Evolutionary conservation across 2,113 vertebrate genomes (phyloP).

Genomic region (Scytalopus superciliaris): DNA sequence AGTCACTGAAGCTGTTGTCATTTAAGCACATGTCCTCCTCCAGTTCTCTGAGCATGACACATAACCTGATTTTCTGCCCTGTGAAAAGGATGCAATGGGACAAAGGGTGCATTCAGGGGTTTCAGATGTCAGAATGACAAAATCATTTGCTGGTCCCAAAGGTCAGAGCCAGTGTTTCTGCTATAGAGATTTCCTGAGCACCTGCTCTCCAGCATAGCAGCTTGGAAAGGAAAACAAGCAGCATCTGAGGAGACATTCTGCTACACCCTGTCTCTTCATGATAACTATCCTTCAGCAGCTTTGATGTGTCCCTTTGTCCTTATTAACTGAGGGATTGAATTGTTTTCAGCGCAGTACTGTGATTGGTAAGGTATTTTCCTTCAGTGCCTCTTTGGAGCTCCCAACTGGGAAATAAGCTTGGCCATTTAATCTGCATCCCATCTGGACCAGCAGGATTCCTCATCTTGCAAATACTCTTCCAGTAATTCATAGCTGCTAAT

Average conservation of each 20-base stretch:
- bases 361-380: background rate
- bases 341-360: background rate
- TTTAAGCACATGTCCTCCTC: background rate
- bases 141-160: slow-evolving; percentile 54
- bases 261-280: background rate
- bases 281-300: background rate
- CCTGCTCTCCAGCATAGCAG: background rate
- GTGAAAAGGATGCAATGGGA: slow-evolving; percentile 37
- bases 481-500: background rate
- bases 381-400: background rate
- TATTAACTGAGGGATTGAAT: background rate
- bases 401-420: background rate
- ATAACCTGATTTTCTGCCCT: slow-evolving; percentile 51
- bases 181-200: background rate
- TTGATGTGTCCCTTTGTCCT: background rate
- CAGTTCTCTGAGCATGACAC: background rate
- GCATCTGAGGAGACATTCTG: background rate
- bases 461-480: background rate
- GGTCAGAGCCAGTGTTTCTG: slow-evolving; percentile 24
- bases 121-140: slow-evolving; percentile 64
- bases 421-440: background rate
- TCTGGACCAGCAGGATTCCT: background rate
- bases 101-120: slow-evolving; percentile 25
- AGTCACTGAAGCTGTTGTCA: background rate
- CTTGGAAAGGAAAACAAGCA: slow-evolving; percentile 31